Evolutionary conservation across 2,888 invertebrate species (phyloP).

Genomic region (Drosophila koepferae): DNA sequence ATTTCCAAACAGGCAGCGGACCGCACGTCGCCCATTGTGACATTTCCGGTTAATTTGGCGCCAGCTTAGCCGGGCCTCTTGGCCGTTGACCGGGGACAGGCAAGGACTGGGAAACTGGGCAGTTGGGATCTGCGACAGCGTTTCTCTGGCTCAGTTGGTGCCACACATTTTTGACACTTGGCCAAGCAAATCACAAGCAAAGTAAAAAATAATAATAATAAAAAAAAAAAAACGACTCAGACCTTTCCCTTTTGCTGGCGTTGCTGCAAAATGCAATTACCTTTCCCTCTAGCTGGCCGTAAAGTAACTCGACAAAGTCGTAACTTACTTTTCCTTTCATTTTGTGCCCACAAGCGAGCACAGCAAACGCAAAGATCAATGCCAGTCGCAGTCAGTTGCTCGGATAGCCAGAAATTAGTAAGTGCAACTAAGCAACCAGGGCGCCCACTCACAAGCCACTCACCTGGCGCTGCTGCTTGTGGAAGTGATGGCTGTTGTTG

Average conservation of each 20-base stretch:
- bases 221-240: constrained; percentile 34
- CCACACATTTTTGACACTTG: constrained; percentile 77
- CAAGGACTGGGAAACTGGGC: neutral
- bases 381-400: constrained; percentile 65
- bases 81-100: constrained; percentile 11
- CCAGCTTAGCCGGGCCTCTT: constrained; percentile 67
- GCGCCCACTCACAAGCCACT: constrained; percentile 74
- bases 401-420: constrained; percentile 76
- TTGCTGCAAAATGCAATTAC: constrained; percentile 74
- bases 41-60: constrained; percentile 81
- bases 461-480: constrained; percentile 39
- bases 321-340: constrained; percentile 82
- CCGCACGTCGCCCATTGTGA: constrained; percentile 82
- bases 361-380: constrained; percentile 72
- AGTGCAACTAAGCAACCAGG: constrained; percentile 78
- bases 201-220: neutral
- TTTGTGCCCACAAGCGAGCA: constrained; percentile 64
- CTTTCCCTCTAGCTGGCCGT: constrained; percentile 72
- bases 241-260: constrained; percentile 67
- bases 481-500: constrained; percentile 8
- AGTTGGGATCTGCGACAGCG: constrained; percentile 22
- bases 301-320: constrained; percentile 70
- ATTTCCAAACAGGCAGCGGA: constrained; percentile 74
- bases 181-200: constrained; percentile 69
- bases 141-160: constrained; percentile 34